phyloP scores from a whole-genome alignment of 2,888 invertebrate species.

The Cyclophora punctaria region DNA sequence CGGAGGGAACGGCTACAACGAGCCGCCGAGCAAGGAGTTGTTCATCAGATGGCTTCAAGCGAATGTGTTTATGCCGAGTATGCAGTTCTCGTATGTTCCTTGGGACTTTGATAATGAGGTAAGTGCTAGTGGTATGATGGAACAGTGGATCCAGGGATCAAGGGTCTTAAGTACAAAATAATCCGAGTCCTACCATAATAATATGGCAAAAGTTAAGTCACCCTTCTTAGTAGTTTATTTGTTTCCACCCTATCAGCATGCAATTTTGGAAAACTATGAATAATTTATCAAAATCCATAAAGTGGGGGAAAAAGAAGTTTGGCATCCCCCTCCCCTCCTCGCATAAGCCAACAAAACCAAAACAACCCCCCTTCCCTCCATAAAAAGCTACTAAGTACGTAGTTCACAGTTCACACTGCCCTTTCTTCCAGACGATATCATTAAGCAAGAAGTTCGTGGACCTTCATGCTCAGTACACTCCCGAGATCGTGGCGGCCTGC shows the following conservation, averaged over 20 bases:
- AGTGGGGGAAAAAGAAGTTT: too few species aligned
- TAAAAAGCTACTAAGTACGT: background rate
- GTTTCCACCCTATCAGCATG: too few species aligned
- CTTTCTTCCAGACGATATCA: conserved; percentile 56
- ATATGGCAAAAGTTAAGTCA: too few species aligned
- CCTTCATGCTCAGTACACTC: conserved; percentile 71
- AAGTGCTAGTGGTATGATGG: background rate
- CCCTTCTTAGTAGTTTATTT: too few species aligned
- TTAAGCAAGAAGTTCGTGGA: conserved; percentile 74
- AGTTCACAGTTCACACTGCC: background rate
- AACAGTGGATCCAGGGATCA: too few species aligned
- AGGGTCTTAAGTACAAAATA: too few species aligned
- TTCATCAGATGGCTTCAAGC: conserved; percentile 86
- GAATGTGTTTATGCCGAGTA: conserved; percentile 82
- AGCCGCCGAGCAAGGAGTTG: conserved; percentile 73
- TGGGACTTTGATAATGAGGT: conserved; percentile 82
- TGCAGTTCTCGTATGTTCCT: conserved; percentile 87
- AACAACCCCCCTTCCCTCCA: too few species aligned
- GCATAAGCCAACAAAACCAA: too few species aligned
- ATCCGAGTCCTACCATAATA: too few species aligned
- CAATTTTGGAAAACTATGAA: too few species aligned
- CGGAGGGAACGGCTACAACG: conserved; percentile 76
- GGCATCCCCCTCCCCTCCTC: too few species aligned
- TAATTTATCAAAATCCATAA: too few species aligned
- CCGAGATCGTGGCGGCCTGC: conserved; percentile 71